These are phyloP conservation scores for Oreochromis niloticus DNA, from an alignment of 2,113 vertebrate genomes.

Conservation along the genomic window DNA sequence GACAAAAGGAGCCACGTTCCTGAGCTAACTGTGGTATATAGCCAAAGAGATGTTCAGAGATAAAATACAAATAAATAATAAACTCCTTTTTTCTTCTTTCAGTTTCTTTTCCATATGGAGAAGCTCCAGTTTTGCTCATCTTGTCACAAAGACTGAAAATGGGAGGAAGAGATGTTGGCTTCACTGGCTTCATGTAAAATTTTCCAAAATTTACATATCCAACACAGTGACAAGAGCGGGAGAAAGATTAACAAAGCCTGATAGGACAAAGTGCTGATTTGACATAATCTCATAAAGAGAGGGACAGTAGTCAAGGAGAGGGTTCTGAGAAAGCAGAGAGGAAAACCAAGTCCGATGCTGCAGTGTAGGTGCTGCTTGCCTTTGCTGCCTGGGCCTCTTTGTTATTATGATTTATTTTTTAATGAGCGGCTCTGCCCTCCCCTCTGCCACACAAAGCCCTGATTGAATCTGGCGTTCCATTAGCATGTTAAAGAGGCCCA, in stretches of 20 bases:
- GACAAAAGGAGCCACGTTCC: neutral
- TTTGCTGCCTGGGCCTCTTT: constrained; percentile 48
- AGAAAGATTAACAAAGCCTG: neutral
- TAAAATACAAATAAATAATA: neutral
- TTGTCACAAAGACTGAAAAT: neutral
- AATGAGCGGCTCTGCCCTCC: constrained; percentile 59
- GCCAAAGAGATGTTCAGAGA: neutral
- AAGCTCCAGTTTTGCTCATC: neutral
- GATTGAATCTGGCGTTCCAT: constrained; percentile 74
- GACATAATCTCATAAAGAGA: neutral
- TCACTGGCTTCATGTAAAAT: neutral
- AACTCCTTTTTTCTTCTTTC: neutral
- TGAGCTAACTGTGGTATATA: neutral
- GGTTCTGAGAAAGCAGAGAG: neutral
- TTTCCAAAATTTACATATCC: neutral
- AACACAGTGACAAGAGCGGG: neutral
- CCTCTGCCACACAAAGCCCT: constrained; percentile 60
- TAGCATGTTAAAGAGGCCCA: constrained; percentile 73
- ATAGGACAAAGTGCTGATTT: constrained; percentile 16
- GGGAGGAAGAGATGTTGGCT: neutral
- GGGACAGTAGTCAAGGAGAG: neutral
- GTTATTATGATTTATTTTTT: constrained; percentile 70
- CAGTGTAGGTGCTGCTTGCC: constrained; percentile 39
- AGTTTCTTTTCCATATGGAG: neutral
- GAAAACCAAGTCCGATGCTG: neutral